Evolutionary conservation across 64 coral and sea anemone species (phyloP), one percentile per base, ranked within the genome.

Genomic region (Catalaphyllia jardinei): DNA sequence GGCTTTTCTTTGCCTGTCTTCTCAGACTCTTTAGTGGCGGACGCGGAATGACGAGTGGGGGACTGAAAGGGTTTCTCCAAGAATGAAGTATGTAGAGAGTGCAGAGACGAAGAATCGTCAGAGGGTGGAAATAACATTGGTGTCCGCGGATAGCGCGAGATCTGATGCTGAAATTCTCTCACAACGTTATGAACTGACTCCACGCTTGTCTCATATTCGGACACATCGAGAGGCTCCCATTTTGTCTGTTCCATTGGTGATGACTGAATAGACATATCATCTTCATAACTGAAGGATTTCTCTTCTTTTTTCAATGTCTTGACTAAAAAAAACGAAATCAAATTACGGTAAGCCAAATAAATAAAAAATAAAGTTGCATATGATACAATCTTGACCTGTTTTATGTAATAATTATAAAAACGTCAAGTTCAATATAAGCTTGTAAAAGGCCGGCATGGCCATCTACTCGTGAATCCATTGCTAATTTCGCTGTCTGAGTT

Each of bases 181-280:
- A 78, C 83, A 8, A 87, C 90, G 28, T 17, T 92, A 38, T 92
- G 38, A 24, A 76, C 82, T 33, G 90, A 86, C n/a, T 85, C 51
- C 28, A 87, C 60, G 25, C 67, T 65, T 49, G 51, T 75, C 17
- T 92, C 90, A 74, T 92, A 87, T 22, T 92, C 83, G 15, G 90
- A 87, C 90, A 92, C 87, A 25, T 92, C 83, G 1, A 92, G 62
- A 0, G 74, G 90, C 72, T 79, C 81, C 90, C 39, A 85, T 64
- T 27, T 85, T 20, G 65, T 6, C 20, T 67, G 15, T 50, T 29
- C 63, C 42, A 63, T 38, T 49, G 20, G 35, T 14, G 60, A 46
- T 69, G 81, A 63, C 5, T 79, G 46, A 10, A 52, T 2, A 83
- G 79, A 57, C 1, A 52, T 38, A 22, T 82, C 55, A 12, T 87